A percentile compares a stretch with the other conserved stretches of the same genome.
Conservation (phyloP, 2,797 vertebrate species). For the Ceyx erithaca region DNA sequence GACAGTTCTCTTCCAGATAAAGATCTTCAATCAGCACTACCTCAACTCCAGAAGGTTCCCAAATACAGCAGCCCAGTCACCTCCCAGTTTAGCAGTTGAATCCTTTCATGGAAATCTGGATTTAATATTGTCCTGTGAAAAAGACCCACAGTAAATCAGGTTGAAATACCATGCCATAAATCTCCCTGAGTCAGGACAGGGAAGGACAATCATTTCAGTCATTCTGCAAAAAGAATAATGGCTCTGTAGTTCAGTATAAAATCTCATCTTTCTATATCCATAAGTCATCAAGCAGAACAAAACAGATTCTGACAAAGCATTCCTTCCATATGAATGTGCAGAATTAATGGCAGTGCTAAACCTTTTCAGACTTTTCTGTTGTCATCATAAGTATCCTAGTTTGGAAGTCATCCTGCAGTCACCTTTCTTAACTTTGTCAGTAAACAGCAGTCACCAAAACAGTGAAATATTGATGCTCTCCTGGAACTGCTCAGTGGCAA, state of each 20-base stretch:
- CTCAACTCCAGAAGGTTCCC: neutral
- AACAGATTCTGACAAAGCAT: constrained; percentile 34
- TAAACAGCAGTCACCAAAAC: neutral
- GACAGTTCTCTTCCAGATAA: neutral
- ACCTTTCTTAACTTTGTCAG: neutral
- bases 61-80: neutral
- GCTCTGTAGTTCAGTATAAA: constrained; percentile 13
- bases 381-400: neutral
- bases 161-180: neutral
- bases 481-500: neutral
- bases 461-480: neutral
- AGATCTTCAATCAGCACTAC: neutral
- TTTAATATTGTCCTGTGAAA: neutral
- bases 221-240: neutral
- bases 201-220: constrained; percentile 32
- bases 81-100: neutral
- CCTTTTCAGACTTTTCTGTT: neutral
- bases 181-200: neutral
- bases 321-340: constrained; percentile 16
- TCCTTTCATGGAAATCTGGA: constrained; percentile 21
- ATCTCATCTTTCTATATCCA: neutral
- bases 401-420: neutral
- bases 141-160: constrained; percentile 2
- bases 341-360: neutral
- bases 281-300: constrained; percentile 44